Conservation (phyloP, 2,888 invertebrate species). For the Macaria notata region DNA sequence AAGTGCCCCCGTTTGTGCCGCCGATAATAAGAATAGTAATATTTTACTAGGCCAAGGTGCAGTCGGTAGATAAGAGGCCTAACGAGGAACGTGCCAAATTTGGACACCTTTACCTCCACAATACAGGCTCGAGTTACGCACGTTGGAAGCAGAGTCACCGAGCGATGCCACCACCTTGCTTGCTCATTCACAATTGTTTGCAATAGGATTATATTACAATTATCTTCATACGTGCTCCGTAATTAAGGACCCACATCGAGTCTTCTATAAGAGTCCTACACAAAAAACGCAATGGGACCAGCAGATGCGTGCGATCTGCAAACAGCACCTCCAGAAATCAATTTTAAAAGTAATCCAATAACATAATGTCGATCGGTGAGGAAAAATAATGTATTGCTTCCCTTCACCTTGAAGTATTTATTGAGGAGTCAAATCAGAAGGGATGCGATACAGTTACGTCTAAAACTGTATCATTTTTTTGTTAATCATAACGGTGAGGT, state of each 20-base stretch:
- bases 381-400: conserved; percentile 79
- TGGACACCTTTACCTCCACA: conserved; percentile 55
- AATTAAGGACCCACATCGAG: conserved; percentile 80
- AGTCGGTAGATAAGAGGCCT: conserved; percentile 33
- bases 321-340: conserved; percentile 62
- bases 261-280: conserved; percentile 49
- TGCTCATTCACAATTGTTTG: conserved; percentile 71
- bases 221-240: conserved; percentile 74
- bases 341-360: conserved; percentile 80
- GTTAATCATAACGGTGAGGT: conserved; percentile 67
- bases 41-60: conserved; percentile 56
- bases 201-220: conserved; percentile 76
- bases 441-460: conserved; percentile 74
- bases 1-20: conserved; percentile 25
- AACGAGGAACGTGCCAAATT: conserved; percentile 72
- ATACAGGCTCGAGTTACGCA: conserved; percentile 56
- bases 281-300: conserved; percentile 58
- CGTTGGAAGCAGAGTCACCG: conserved; percentile 52
- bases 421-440: conserved; percentile 38
- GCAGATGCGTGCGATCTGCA: conserved; percentile 76
- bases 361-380: conserved; percentile 75
- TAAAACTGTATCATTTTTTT: conserved; percentile 77
- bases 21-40: conserved; percentile 26
- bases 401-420: conserved; percentile 70
- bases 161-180: conserved; percentile 66